A percentile compares a stretch with the other conserved stretches of the same genome.
phyloP scores from a whole-genome alignment of 2,888 invertebrate genomes.

The Automeris io region DNA sequence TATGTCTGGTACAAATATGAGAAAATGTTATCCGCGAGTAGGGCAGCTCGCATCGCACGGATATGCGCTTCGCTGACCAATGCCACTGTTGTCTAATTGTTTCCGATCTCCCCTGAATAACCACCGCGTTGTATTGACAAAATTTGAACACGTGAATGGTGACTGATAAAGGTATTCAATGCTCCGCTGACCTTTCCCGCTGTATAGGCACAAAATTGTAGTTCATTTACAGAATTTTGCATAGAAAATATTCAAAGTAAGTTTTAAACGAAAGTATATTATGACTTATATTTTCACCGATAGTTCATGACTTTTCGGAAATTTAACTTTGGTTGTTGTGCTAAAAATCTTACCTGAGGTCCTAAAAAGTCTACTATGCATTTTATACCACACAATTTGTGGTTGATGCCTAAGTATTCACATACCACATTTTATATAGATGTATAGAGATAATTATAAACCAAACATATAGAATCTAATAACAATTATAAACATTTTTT shows the following conservation, averaged over 20 bases:
- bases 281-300: too few species aligned
- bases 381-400: too few species aligned
- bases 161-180: slow-evolving; percentile 42
- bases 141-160: slow-evolving; percentile 64
- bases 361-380: too few species aligned
- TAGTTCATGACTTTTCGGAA: too few species aligned
- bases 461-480: too few species aligned
- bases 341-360: too few species aligned
- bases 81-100: slow-evolving; percentile 72
- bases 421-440: too few species aligned
- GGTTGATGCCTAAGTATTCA: too few species aligned
- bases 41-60: slow-evolving; percentile 55
- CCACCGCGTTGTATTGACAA: slow-evolving; percentile 59
- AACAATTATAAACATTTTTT: too few species aligned
- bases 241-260: background rate
- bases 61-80: slow-evolving; percentile 70
- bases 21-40: slow-evolving; percentile 49
- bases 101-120: slow-evolving; percentile 72
- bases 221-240: background rate
- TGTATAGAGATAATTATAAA: too few species aligned
- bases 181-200: slow-evolving; percentile 32
- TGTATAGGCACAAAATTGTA: slow-evolving; percentile 14
- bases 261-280: too few species aligned
- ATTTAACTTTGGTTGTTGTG: too few species aligned
- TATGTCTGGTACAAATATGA: slow-evolving; percentile 15